Evolutionary conservation across 2,797 vertebrate genomes (phyloP), one percentile per base, ranked within the genome.

Genomic region (Oreochromis mossambicus): DNA sequence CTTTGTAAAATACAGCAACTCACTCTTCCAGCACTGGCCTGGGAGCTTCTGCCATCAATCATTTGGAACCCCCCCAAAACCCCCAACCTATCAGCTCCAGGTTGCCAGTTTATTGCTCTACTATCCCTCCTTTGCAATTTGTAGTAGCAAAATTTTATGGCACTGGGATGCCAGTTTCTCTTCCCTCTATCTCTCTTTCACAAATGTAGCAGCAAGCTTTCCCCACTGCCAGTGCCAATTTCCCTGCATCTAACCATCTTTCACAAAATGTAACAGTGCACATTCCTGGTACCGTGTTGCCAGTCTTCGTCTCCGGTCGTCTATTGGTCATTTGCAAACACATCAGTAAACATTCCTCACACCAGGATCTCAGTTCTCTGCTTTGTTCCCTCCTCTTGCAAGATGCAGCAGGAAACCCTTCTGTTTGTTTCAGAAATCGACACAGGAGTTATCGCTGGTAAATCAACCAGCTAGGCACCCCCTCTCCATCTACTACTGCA

Each of bases 401-500:
- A 24, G 6, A 54, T 24, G 52, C 54, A 56, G 54, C 54, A 56
- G 54, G 15, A 56, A 56, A 56, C 4, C 54, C 4, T 15, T 56
- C 54, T 29, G 2, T 58, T 17, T 0, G 14, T 58, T 58, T 58
- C 26, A 58, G 55, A 58, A 58, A 58, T 58, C 0, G 1, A 8
- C 26, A 9, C 8, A 9, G 0, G 15, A 0, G 13, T 56, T 56
- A 29, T 56, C 0, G 13, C 54, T 56, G 21, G 54, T 29, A 29
- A 56, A 56, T 56, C 24, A 56, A 56, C 54, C 2, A 56, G 24
- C 24, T 56, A 15, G 54, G 24, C 24, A 29, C 24, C 24, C 24
- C 54, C 1, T 56, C 54, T 56, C 1, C 54, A 29, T 9, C 24
- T 56, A 29, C 54, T 56, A 29, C 54, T 56, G 24, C 24, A 56